A percentile compares a stretch with the other conserved stretches of the same genome.
phyloP scores from a whole-genome alignment of 2,797 vertebrate species.

The Arctocebus calabarensis region DNA sequence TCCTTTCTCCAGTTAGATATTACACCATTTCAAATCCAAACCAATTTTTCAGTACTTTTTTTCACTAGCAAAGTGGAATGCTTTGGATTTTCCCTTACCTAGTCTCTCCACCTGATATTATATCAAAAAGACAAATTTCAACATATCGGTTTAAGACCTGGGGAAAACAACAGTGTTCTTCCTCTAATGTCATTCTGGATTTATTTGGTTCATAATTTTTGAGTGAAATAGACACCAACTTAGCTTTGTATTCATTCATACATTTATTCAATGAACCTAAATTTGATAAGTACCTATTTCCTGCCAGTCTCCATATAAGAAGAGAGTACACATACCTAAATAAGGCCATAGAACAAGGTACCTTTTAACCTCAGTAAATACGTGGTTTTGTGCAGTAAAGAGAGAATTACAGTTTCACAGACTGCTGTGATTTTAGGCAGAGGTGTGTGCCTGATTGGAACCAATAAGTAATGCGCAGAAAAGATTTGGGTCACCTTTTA shows the following conservation, averaged over 20 bases:
- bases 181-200: background rate
- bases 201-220: background rate
- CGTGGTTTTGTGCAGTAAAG: background rate
- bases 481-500: background rate
- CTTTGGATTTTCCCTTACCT: slow-evolving; percentile 29
- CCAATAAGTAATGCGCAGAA: background rate
- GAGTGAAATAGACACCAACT: background rate
- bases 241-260: slow-evolving; percentile 12
- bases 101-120: background rate
- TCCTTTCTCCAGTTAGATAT: slow-evolving; percentile 1
- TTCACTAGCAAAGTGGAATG: slow-evolving; percentile 15
- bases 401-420: background rate
- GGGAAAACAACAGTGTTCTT: background rate
- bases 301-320: background rate
- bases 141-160: background rate
- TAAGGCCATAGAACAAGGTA: background rate
- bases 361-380: background rate
- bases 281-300: slow-evolving; percentile 11
- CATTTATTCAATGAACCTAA: background rate
- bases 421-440: background rate
- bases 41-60: slow-evolving; percentile 36
- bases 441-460: background rate
- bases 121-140: slow-evolving; percentile 3
- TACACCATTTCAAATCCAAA: slow-evolving; percentile 14
- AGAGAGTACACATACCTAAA: background rate